Percentiles rank a stretch among this genome's conserved stretches.
Conservation (phyloP, 2,797 vertebrate species). For the Pampus argenteus region DNA sequence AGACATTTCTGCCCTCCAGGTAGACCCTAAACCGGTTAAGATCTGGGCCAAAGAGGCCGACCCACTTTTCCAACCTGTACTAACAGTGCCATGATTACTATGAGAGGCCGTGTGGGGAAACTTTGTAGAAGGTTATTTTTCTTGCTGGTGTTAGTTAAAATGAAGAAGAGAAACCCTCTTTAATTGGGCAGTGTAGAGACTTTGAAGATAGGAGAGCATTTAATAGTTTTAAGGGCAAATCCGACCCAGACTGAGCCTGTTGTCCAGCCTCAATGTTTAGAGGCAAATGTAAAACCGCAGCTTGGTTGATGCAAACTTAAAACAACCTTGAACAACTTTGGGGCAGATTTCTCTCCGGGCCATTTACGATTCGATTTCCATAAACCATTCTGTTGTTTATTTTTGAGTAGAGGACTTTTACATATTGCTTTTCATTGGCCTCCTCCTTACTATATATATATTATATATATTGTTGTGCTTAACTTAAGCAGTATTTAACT, state of each 20-base stretch:
- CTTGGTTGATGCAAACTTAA: neutral
- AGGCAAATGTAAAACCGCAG: constrained; percentile 1
- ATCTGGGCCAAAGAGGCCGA: constrained; percentile 67
- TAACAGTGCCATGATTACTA: constrained; percentile 28
- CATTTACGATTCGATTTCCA: neutral
- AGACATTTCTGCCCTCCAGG: constrained; percentile 61
- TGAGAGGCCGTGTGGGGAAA: constrained; percentile 47
- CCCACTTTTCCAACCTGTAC: constrained; percentile 60
- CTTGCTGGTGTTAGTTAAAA: neutral
- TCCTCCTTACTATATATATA: neutral
- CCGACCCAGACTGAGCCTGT: neutral
- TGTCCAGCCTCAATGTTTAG: constrained; percentile 1
- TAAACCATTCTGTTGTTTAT: neutral
- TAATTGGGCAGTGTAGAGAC: neutral
- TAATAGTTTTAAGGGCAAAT: neutral
- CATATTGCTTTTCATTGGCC: neutral
- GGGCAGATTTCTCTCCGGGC: neutral
- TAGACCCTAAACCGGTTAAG: constrained; percentile 49
- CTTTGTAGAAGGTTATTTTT: constrained; percentile 26
- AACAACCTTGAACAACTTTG: neutral
- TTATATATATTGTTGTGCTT: neutral
- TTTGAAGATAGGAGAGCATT: neutral
- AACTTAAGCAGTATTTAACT: neutral
- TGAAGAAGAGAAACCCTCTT: neutral
- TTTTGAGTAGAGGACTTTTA: neutral